Evolutionary conservation across 92 coral and sea anemone genomes (phyloP).

Genomic region (Ricordea florida): DNA sequence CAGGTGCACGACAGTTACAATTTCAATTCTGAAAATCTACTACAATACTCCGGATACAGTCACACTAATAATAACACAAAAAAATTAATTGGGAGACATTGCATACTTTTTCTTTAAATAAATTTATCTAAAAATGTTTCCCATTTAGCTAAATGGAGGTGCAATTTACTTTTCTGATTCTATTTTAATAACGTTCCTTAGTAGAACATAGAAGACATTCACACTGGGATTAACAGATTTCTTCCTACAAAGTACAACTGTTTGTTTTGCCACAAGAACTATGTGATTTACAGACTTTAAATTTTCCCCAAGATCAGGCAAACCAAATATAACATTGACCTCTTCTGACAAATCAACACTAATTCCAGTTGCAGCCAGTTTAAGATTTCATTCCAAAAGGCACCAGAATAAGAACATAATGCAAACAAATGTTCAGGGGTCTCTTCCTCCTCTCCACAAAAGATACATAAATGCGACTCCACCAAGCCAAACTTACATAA

Average conservation of each 20-base stretch:
- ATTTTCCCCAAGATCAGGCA: no score
- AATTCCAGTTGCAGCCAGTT: no score
- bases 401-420: background rate
- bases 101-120: background rate
- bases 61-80: background rate
- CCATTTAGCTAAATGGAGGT: background rate
- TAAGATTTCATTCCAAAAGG: background rate
- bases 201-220: background rate
- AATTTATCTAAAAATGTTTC: background rate
- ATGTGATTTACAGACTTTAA: no score
- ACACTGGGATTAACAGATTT: no score
- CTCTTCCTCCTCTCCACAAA: constrained; percentile 14
- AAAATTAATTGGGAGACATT: no score
- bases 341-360: no score
- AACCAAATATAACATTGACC: no score
- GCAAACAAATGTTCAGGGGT: background rate
- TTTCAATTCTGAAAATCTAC: background rate
- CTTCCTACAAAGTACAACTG: no score
- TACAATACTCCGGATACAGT: background rate
- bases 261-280: no score
- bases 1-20: background rate
- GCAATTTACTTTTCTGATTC: background rate
- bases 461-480: background rate
- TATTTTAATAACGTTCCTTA: no score
- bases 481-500: background rate